phyloP scores from a whole-genome alignment of 2,888 invertebrate species.

The Endotricha flammealis region DNA sequence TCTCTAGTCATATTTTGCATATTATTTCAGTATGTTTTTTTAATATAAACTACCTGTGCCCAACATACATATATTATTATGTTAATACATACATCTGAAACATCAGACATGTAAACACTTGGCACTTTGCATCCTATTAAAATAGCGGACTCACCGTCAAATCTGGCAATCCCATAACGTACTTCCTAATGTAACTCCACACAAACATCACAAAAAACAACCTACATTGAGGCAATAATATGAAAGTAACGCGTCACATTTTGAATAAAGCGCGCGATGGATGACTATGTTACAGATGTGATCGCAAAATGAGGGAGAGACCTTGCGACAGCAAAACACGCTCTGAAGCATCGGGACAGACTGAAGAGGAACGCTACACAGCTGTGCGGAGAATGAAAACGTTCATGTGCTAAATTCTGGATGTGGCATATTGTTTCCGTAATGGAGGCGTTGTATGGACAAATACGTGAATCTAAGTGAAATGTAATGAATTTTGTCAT shows the following conservation, averaged over 20 bases:
- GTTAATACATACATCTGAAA: too few relatives aligned
- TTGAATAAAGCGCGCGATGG: constrained; percentile 16
- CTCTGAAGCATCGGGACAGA: constrained; percentile 63
- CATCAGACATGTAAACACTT: too few relatives aligned
- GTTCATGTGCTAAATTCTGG: constrained; percentile 21
- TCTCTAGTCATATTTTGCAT: too few relatives aligned
- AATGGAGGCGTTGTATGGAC: too few relatives aligned
- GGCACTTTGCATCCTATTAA: background rate
- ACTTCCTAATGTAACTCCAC: constrained; percentile 54
- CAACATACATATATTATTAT: too few relatives aligned
- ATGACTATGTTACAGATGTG: constrained; percentile 17
- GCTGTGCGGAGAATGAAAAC: constrained; percentile 15
- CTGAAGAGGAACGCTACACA: constrained; percentile 36
- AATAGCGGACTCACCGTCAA: constrained; percentile 55
- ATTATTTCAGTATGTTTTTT: too few relatives aligned
- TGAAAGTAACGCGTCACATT: constrained; percentile 31
- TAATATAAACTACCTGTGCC: too few relatives aligned
- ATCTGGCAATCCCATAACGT: constrained; percentile 69
- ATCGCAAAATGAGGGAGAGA: constrained; percentile 30
- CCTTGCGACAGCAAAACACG: constrained; percentile 73
- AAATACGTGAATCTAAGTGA: too few relatives aligned
- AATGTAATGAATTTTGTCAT: too few relatives aligned
- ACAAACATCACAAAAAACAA: constrained; percentile 60
- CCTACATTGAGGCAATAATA: constrained; percentile 19
- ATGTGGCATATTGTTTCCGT: constrained; percentile 37